A percentile compares a stretch with the other conserved stretches of the same genome.
Evolutionary conservation across 2,113 vertebrate genomes (phyloP).

Genomic region (Ginglymostoma cirratum): DNA sequence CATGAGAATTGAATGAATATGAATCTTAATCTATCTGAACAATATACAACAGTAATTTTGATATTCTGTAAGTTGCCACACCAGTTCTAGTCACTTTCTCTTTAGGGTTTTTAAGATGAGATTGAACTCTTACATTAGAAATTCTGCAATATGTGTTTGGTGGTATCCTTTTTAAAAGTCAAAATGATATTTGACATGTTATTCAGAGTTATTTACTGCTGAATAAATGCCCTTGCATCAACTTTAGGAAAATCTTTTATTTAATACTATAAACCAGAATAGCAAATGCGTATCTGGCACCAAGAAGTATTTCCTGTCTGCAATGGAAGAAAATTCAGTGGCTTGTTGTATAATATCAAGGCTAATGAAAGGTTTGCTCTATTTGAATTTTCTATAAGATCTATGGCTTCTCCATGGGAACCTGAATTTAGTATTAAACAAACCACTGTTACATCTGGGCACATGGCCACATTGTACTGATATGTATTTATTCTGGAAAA

Average conservation of each 20-base stretch:
- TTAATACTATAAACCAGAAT: not conserved
- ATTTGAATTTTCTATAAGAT: conserved; percentile 35
- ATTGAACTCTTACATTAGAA: not conserved
- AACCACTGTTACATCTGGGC: conserved; percentile 35
- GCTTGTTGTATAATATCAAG: conserved; percentile 32
- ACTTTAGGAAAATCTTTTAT: not conserved
- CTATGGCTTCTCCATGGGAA: conserved; percentile 7
- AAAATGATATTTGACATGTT: not conserved
- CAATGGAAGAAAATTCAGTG: conserved; percentile 33
- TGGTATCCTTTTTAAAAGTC: not conserved
- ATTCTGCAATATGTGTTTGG: not conserved
- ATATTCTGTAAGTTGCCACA: not conserved
- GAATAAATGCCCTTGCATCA: conserved; percentile 13
- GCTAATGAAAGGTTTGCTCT: conserved; percentile 36
- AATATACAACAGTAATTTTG: not conserved
- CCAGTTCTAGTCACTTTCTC: not conserved
- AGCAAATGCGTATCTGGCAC: not conserved
- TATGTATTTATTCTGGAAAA: conserved; percentile 34
- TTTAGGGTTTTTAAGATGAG: not conserved
- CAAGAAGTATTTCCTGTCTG: conserved; percentile 27
- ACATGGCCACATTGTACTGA: conserved; percentile 27
- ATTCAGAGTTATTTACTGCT: not conserved
- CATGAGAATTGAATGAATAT: not conserved
- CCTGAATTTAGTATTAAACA: conserved; percentile 36
- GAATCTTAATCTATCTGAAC: not conserved